A percentile compares a stretch with the other conserved stretches of the same genome.
Evolutionary conservation across 2,888 invertebrate genomes (phyloP).

Genomic region (Glomeris marginata): DNA sequence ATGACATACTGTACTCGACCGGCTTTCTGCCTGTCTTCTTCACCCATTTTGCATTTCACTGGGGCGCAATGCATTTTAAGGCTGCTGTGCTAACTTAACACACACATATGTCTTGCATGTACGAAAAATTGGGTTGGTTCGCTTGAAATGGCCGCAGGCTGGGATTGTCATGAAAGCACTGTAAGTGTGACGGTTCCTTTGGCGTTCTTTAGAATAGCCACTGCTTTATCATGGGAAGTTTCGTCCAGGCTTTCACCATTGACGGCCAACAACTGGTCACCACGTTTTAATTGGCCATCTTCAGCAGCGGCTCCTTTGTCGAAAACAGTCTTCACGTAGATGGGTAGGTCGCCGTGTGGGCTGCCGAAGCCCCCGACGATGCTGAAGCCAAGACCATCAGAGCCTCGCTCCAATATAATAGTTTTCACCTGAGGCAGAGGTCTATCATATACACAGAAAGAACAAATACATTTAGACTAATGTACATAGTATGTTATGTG

Average conservation of each 20-base stretch:
- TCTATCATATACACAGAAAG: no score
- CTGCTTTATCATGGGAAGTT: conserved; percentile 32
- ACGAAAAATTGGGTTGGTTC: no score
- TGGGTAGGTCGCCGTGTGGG: conserved; percentile 39
- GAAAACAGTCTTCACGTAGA: conserved; percentile 37
- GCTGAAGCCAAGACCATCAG: conserved; percentile 40
- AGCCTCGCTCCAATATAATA: conserved; percentile 35
- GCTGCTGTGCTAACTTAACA: no score
- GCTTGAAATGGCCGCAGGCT: no score
- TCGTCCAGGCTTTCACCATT: conserved; percentile 30
- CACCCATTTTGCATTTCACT: no score
- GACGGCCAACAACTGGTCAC: conserved; percentile 33
- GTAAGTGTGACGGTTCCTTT: conserved; percentile 37
- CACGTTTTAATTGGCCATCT: conserved; percentile 29
- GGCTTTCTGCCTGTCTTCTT: no score
- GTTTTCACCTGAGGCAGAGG: conserved; percentile 24
- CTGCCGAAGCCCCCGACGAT: conserved; percentile 39
- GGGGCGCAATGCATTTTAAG: no score
- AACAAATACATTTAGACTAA: neutral
- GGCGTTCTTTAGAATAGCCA: conserved; percentile 33
- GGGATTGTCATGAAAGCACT: conserved; percentile 24
- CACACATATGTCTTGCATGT: no score
- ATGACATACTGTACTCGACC: no score
- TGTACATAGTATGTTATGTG: neutral
- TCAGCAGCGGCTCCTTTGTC: conserved; percentile 29